Base-by-base conservation (phyloP, 2,797 vertebrate species). In the Lutjanus argentimaculatus region DNA sequence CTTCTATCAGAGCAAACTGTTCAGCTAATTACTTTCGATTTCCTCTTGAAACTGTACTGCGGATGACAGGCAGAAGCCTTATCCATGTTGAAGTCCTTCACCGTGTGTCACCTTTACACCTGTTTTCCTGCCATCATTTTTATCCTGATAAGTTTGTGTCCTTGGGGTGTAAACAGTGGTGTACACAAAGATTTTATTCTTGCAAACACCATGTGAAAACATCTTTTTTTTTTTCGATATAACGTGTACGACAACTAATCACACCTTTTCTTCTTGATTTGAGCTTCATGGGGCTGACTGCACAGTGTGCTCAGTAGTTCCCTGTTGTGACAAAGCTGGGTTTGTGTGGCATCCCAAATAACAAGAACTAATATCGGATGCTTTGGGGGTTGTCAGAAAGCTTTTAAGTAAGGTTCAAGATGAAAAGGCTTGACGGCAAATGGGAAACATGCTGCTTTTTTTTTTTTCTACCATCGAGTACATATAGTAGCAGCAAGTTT, bases 1-100 rank as follows among this genome's bases (percentile, higher is more conserved):
- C 62, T 68, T 68, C 72, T 70, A 57, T 67, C 61, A 42, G 6
- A 75, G 73, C 53, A 80, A 82, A 87, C 80, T 65, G 64, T 75
- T 77, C 66, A 0, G 45, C 65, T 85, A 83, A 87, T 83, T 59
- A 85, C 77, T 45, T 87, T 68, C 9, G 36, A 86, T 87, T 81
- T 82, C 72, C 62, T 73, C 69, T 58, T 40, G 7, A 79, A 66
- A 53, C 22, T 22, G 65, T 15, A 19, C 12, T 21, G 63, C 53
- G 58, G 74, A 78, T 62, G 61, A 69, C 21, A 46, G 61, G 58
- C 59, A 58, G 76, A n/a, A 68, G 21, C 46, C 53, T 66, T 7
- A 21, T 61, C 36, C 52, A 30, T 17, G 56, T 5, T 2, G 2
- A 49, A 36, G 52, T 51, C 64, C 64, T 48, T 8, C 9, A 17